A percentile compares a stretch with the other conserved stretches of the same genome.
These are phyloP conservation scores for Chelmon rostratus DNA, from an alignment of 2,797 vertebrate species.

Conservation along the genomic window DNA sequence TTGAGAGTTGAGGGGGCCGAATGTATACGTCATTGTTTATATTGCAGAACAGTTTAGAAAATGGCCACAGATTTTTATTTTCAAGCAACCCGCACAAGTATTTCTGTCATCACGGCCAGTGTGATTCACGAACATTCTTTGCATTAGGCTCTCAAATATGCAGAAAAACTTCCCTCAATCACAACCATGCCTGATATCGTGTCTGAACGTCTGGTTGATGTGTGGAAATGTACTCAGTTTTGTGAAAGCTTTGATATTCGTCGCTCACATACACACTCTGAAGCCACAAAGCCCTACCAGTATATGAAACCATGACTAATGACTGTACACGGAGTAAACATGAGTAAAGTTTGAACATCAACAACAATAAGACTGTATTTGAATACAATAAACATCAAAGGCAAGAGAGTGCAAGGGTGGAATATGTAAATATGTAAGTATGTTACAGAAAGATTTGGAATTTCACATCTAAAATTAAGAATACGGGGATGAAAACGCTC, in stretches of 20 bases:
- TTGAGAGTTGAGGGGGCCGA: constrained; percentile 47
- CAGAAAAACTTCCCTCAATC: constrained; percentile 25
- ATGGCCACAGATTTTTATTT: neutral
- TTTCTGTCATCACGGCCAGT: neutral
- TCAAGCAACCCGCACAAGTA: neutral
- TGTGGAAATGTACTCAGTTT: constrained; percentile 68
- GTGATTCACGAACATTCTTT: neutral
- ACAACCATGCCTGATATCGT: constrained; percentile 18
- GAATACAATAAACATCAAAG: constrained; percentile 37
- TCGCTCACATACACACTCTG: constrained; percentile 58
- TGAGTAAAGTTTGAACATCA: constrained; percentile 75
- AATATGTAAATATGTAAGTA: constrained; percentile 56
- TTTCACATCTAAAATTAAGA: constrained; percentile 47
- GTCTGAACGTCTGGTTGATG: constrained; percentile 50
- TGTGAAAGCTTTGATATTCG: constrained; percentile 81
- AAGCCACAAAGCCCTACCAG: constrained; percentile 84
- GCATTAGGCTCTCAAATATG: neutral
- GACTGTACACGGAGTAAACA: constrained; percentile 81
- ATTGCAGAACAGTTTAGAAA: neutral
- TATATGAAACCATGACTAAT: constrained; percentile 88
- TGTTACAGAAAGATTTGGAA: constrained; percentile 38
- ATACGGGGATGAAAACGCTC: constrained; percentile 37
- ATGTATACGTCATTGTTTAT: neutral
- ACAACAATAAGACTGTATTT: constrained; percentile 62
- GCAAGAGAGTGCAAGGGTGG: constrained; percentile 19